Evolutionary conservation across 2,888 invertebrate genomes (phyloP).

Genomic region (Unio pictorum): DNA sequence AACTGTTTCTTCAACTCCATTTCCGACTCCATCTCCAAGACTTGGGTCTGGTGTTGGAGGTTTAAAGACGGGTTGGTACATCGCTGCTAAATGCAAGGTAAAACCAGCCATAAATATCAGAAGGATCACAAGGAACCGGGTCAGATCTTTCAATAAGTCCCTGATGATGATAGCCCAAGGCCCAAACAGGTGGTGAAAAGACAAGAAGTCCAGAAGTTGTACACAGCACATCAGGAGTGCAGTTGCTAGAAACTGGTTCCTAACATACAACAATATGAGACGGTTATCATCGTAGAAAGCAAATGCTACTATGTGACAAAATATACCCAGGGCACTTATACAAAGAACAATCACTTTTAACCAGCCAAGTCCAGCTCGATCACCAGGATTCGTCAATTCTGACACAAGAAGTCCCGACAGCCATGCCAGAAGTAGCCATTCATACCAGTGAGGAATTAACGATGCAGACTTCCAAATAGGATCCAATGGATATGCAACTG

Average conservation of each 20-base stretch:
- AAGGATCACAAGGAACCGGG: conserved; percentile 96
- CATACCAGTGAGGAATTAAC: conserved; percentile 93
- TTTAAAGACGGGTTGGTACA: conserved; percentile 85
- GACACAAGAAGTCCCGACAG: conserved; percentile 94
- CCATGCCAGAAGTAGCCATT: conserved; percentile 95
- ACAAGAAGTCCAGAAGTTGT: conserved; percentile 93
- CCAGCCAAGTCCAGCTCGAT: conserved; percentile 96
- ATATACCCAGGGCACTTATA: conserved; percentile 77
- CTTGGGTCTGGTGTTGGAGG: conserved; percentile 32
- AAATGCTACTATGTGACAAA: conserved; percentile 84
- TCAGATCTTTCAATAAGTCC: conserved; percentile 80
- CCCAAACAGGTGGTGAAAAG: conserved; percentile 99
- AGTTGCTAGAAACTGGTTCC: conserved; percentile 97
- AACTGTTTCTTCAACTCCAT: conserved; percentile 41
- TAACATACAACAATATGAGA: conserved; percentile 83
- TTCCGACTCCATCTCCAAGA: conserved; percentile 54
- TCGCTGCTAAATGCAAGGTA: conserved; percentile 88
- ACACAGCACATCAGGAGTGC: conserved; percentile 97
- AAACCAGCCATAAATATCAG: conserved; percentile 99
- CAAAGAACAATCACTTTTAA: conserved; percentile 80
- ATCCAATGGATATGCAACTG: conserved; percentile 73
- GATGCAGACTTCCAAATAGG: conserved; percentile 68
- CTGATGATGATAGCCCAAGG: conserved; percentile 99
- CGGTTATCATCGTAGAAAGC: conserved; percentile 76
- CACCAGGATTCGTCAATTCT: conserved; percentile 97